These are phyloP conservation scores for Promerops cafer DNA, from an alignment of 2,113 vertebrate genomes.

Conservation along the genomic window DNA sequence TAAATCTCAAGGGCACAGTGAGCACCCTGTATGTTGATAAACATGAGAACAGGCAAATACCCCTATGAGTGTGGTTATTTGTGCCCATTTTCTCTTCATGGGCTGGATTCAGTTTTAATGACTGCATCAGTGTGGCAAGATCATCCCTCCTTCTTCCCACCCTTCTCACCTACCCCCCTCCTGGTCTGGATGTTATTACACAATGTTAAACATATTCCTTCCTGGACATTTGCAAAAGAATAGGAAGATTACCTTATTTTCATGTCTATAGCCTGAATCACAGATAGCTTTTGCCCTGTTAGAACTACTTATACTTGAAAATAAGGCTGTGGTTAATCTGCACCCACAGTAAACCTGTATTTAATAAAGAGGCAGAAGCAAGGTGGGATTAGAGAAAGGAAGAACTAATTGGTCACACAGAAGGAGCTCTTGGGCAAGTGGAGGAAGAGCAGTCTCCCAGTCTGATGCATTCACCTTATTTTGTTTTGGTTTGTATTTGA, in stretches of 20 bases:
- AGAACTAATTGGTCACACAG: not conserved
- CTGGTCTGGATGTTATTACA: not conserved
- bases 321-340: constrained; percentile 28
- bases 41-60: not conserved
- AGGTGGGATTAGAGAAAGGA: not conserved
- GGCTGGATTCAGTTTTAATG: not conserved
- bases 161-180: not conserved
- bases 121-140: not conserved
- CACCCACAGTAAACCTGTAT: not conserved
- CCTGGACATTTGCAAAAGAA: constrained; percentile 47
- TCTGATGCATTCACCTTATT: not conserved
- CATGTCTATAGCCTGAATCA: constrained; percentile 31
- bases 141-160: not conserved
- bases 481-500: not conserved
- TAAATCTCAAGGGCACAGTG: not conserved
- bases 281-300: not conserved
- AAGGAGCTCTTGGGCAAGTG: not conserved
- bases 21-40: not conserved
- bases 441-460: not conserved
- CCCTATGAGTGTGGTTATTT: not conserved
- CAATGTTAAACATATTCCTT: constrained; percentile 6
- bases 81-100: not conserved
- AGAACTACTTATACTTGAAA: constrained; percentile 14
- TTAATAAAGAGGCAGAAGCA: not conserved
- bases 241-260: constrained; percentile 56